These are phyloP conservation scores for Coturnix japonica DNA, from an alignment of 2,113 vertebrate species.

Conservation along the genomic window DNA sequence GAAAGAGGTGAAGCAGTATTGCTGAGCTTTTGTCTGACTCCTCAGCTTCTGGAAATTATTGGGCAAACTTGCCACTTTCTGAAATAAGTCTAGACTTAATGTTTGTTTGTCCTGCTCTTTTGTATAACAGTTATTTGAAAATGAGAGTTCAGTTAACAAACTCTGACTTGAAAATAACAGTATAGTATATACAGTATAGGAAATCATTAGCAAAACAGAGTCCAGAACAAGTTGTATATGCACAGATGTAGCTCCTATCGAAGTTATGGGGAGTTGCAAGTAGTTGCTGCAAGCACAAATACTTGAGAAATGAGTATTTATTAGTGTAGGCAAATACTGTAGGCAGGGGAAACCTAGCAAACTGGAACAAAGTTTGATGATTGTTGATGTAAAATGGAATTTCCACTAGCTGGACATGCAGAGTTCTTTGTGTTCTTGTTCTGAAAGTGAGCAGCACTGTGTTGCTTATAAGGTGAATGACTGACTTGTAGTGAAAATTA, in stretches of 20 bases:
- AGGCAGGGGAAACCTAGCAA: neutral
- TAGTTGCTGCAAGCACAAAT: neutral
- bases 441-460: neutral
- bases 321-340: neutral
- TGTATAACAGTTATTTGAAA: neutral
- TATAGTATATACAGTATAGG: neutral
- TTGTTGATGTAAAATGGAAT: neutral
- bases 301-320: neutral
- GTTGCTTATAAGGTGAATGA: neutral
- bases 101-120: neutral
- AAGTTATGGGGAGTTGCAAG: neutral
- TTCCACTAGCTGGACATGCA: neutral
- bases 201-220: neutral
- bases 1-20: neutral
- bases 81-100: neutral
- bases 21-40: neutral
- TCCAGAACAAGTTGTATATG: neutral
- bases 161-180: neutral
- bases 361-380: neutral
- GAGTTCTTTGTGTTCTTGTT: neutral
- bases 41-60: neutral
- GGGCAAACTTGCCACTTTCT: neutral
- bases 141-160: neutral
- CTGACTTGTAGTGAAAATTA: neutral
- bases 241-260: neutral